These are phyloP conservation scores for Harpagoxenus sublaevis DNA, from an alignment of 2,888 invertebrate genomes.

Conservation along the genomic window DNA sequence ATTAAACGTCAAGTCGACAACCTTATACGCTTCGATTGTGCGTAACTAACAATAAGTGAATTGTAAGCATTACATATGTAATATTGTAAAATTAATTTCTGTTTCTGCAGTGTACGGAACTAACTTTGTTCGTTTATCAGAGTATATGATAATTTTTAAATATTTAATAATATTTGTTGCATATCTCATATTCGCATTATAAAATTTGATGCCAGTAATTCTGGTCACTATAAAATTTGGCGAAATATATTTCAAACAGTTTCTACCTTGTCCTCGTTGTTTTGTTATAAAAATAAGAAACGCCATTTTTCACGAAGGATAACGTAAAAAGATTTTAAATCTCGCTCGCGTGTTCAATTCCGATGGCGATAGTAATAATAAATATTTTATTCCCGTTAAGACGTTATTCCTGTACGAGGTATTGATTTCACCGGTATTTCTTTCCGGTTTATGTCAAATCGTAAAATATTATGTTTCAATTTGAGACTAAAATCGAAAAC, in stretches of 20 bases:
- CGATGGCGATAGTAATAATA: constrained; percentile 12
- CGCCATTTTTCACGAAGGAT: constrained; percentile 11
- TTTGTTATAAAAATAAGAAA: background rate
- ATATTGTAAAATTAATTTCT: constrained; percentile 63
- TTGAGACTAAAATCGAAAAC: constrained; percentile 17
- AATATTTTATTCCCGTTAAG: constrained; percentile 41
- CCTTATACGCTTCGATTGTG: constrained; percentile 49
- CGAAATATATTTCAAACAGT: constrained; percentile 5
- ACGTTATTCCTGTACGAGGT: constrained; percentile 29
- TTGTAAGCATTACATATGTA: constrained; percentile 49
- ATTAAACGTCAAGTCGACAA: constrained; percentile 63
- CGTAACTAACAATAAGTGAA: constrained; percentile 46
- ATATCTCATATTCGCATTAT: background rate
- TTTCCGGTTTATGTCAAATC: constrained; percentile 25
- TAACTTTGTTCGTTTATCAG: constrained; percentile 55
- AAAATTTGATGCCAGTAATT: constrained; percentile 16
- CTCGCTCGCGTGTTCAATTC: constrained; percentile 11
- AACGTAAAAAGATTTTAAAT: constrained; percentile 25
- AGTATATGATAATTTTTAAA: background rate
- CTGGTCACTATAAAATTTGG: constrained; percentile 11
- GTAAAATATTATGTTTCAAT: constrained; percentile 32
- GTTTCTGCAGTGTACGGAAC: constrained; percentile 52
- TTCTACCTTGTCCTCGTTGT: background rate
- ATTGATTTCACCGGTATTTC: constrained; percentile 34
- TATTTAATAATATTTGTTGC: background rate